phyloP scores from a whole-genome alignment of 2,113 vertebrate genomes.

The Rallus limicola region DNA sequence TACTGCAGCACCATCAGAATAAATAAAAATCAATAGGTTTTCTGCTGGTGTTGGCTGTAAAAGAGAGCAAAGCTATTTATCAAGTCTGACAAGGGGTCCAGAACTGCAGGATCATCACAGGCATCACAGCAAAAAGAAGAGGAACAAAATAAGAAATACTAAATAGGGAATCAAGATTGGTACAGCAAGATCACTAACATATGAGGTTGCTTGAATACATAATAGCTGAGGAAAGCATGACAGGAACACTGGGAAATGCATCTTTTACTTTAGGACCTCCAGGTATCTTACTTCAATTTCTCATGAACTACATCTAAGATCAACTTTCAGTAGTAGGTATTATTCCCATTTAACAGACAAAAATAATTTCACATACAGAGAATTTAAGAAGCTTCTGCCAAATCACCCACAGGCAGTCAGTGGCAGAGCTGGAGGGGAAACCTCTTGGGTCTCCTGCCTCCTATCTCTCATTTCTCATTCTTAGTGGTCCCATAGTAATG shows the following conservation, averaged over 20 bases:
- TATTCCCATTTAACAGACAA: background rate
- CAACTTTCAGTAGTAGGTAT: background rate
- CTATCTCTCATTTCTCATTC: background rate
- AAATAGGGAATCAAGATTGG: conserved; percentile 42
- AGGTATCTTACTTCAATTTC: background rate
- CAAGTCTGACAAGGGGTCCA: conserved; percentile 61
- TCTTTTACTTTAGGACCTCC: background rate
- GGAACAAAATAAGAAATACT: conserved; percentile 34
- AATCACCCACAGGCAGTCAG: background rate
- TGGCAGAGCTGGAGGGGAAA: background rate
- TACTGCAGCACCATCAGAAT: conserved; percentile 68
- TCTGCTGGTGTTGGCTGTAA: conserved; percentile 64
- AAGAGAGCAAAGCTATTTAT: conserved; percentile 69
- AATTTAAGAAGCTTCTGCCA: conserved; percentile 1
- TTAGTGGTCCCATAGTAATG: background rate
- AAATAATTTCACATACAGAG: background rate
- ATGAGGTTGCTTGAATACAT: conserved; percentile 5
- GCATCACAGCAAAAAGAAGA: background rate
- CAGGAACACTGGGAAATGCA: background rate
- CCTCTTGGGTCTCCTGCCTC: background rate
- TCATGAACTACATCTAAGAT: background rate
- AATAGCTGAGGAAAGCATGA: background rate
- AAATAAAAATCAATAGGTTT: conserved; percentile 83
- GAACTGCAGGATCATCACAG: conserved; percentile 58
- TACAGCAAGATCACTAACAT: conserved; percentile 34